Percentiles rank a stretch among this genome's conserved stretches.
Evolutionary conservation across 30 jellyfish, hydroid and myxozoan species (phyloP).

Genomic region (Aurelia aurita): DNA sequence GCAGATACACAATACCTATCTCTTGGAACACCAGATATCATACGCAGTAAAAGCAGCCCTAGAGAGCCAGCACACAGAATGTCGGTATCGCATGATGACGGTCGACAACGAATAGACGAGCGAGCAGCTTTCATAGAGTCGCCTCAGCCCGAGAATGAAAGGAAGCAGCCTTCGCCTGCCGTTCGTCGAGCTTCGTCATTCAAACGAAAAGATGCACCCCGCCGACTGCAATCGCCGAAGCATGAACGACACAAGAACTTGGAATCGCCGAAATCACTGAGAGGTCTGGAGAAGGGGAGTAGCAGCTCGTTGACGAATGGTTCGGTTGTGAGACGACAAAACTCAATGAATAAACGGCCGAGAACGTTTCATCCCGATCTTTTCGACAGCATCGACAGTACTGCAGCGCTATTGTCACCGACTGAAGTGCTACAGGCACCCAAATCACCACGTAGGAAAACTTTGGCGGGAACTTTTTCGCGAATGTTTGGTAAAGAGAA

Average conservation of each 20-base stretch:
- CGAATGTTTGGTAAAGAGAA: constrained; percentile 66
- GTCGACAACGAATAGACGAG: constrained; percentile 15
- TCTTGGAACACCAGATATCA: constrained; percentile 61
- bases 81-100: constrained; percentile 16
- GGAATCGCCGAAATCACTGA: constrained; percentile 34
- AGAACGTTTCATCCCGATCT: constrained; percentile 67
- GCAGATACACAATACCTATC: constrained; percentile 70
- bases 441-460: constrained; percentile 58
- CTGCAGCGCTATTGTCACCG: constrained; percentile 10
- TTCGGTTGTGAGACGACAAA: constrained; percentile 52
- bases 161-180: constrained; percentile 2
- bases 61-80: background rate
- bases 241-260: constrained; percentile 15
- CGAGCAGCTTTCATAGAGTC: constrained; percentile 39
- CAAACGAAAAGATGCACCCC: constrained; percentile 45
- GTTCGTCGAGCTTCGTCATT: constrained; percentile 58
- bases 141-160: constrained; percentile 39
- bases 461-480: constrained; percentile 61
- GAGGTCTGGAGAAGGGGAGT: background rate
- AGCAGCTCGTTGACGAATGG: constrained; percentile 1
- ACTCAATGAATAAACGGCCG: constrained; percentile 50
- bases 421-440: constrained; percentile 20
- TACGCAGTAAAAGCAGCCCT: constrained; percentile 1
- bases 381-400: constrained; percentile 27
- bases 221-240: constrained; percentile 31